Percentiles rank a stretch among this genome's conserved stretches.
phyloP scores from a whole-genome alignment of 2,797 vertebrate species.

The Xenops minutus region DNA sequence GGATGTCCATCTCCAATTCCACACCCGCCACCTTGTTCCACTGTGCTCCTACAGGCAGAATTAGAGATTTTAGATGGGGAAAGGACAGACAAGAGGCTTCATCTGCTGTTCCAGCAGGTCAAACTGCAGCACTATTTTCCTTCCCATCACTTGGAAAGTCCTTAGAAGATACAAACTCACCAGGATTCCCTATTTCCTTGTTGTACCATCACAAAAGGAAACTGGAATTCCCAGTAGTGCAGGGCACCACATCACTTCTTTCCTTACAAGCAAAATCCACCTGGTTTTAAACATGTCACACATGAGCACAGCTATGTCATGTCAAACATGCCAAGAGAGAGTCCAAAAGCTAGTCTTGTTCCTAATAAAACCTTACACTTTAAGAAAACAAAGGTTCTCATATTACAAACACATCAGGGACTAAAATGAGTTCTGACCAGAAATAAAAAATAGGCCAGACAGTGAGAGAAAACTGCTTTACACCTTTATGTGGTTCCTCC shows the following conservation, averaged over 20 bases:
- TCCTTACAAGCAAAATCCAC: not conserved
- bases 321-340: not conserved
- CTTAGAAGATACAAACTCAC: not conserved
- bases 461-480: not conserved
- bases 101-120: not conserved
- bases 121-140: not conserved
- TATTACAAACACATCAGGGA: not conserved
- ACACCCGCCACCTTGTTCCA: rapidly evolving
- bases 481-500: rapidly evolving
- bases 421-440: not conserved
- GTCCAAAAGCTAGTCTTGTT: not conserved
- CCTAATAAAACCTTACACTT: not conserved
- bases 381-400: not conserved
- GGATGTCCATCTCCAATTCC: not conserved
- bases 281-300: not conserved
- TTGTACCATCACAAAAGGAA: not conserved
- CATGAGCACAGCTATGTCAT: not conserved
- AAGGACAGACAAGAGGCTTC: not conserved
- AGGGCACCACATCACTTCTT: not conserved
- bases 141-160: rapidly evolving
- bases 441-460: not conserved
- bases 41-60: not conserved
- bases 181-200: not conserved
- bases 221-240: rapidly evolving
- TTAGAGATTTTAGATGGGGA: not conserved